Evolutionary conservation across 2,797 vertebrate genomes (phyloP).

Genomic region (Pangasius macronema): DNA sequence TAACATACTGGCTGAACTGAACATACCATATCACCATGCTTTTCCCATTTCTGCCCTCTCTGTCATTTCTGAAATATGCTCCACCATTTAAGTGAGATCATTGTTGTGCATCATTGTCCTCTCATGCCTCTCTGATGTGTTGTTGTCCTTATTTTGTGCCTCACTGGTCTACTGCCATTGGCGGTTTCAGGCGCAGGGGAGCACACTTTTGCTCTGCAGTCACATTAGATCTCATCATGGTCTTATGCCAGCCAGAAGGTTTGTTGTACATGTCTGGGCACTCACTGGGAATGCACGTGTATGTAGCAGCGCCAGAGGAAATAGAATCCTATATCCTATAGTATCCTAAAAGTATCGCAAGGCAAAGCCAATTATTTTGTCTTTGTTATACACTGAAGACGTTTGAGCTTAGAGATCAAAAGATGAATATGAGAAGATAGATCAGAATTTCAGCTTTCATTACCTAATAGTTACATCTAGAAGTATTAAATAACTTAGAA

Average conservation of each 20-base stretch:
- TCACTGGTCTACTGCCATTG: slow-evolving; percentile 36
- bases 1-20: slow-evolving; percentile 2
- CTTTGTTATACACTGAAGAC: background rate
- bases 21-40: slow-evolving; percentile 14
- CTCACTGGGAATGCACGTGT: slow-evolving; percentile 27
- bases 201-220: slow-evolving; percentile 39
- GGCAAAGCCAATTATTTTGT: background rate
- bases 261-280: slow-evolving; percentile 40
- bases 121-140: slow-evolving; percentile 34
- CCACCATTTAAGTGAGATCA: slow-evolving; percentile 28
- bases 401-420: background rate
- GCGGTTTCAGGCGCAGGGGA: slow-evolving; percentile 28
- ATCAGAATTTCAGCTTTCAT: background rate
- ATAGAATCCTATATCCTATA: background rate
- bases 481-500: background rate
- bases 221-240: slow-evolving; percentile 49
- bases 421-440: background rate
- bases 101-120: slow-evolving; percentile 30
- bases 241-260: slow-evolving; percentile 37
- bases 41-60: slow-evolving; percentile 11
- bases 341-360: background rate
- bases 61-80: slow-evolving; percentile 26
- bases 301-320: background rate
- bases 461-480: background rate
- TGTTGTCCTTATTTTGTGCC: slow-evolving; percentile 53